Base-by-base conservation (phyloP, 1,140 invertebrate genomes). In the Phocides pigmalion region DNA sequence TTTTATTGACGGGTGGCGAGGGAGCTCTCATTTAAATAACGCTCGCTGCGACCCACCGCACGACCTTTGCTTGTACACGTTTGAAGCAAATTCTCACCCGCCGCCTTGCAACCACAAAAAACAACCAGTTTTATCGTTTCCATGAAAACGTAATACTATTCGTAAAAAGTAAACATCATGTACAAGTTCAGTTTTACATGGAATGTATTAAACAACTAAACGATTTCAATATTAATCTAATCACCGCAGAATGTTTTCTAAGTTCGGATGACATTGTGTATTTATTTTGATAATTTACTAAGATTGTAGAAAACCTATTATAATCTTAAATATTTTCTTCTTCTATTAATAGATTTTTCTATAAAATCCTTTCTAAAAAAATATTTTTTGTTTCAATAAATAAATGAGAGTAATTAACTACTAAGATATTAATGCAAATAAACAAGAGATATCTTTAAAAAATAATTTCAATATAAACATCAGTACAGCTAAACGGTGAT, bases 1-100 rank as follows among this genome's bases (percentile, higher is more conserved):
- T 89, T 89, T 89, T 87, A 91, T 89, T 88, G 87, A 87, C 81
- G 85, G 88, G 82, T 85, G 85, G 76, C 70, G 72, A 81, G 87
- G 86, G 80, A 84, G 79, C 70, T 76, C 79, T 84, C 81, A 81
- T 87, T 89, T 87, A 90, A 90, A 88, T 87, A 88, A 84, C 76
- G 72, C 66, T 69, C 71, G 69, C 62, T 50, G 63, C 72, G 39
- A 68, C 54, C 51, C 46, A 50, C 54, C 46, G 62, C 35, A 59
- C 42, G 56, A 59, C 56, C 56, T 44, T 58, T 44, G 56, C 63
- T 49, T 35, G 19, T 42, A 65, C 53, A 58, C 32, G 47, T 16
- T 59, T 49, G 22, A 66, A 61, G 22, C 42, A 46, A 46, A 59
- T 42, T 32, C 39, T 58, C 56, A 53, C 50, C 14, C 17, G 17